Evolutionary conservation across 2,797 vertebrate species (phyloP).

Genomic region (Octomys mimax): DNA sequence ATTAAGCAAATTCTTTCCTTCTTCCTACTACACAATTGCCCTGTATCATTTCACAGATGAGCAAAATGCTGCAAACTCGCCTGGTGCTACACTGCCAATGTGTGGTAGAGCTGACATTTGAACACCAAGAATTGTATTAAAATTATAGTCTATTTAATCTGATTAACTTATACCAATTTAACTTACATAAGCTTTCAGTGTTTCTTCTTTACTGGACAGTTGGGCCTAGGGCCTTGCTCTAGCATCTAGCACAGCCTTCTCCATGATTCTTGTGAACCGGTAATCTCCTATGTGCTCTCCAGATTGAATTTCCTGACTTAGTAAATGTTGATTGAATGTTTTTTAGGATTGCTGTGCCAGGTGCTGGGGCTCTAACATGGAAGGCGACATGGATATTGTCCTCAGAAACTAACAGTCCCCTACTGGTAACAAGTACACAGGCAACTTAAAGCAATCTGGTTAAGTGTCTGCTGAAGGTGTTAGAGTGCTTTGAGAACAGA

Average conservation of each 20-base stretch:
- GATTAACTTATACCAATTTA: not conserved
- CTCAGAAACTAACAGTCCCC: not conserved
- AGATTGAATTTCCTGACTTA: not conserved
- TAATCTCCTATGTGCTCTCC: not conserved
- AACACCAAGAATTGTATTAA: not conserved
- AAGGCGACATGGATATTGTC: not conserved
- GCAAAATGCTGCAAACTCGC: not conserved
- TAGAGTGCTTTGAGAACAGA: not conserved
- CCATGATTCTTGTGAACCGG: not conserved
- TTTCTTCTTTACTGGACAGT: not conserved
- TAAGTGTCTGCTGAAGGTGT: not conserved
- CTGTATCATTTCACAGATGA: not conserved
- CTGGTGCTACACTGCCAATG: not conserved
- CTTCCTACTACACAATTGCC: not conserved
- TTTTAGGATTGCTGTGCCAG: not conserved
- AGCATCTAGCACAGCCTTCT: not conserved
- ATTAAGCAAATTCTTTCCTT: not conserved
- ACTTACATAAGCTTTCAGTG: not conserved
- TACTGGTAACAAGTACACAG: not conserved
- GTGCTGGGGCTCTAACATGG: not conserved
- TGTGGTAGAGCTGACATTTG: not conserved
- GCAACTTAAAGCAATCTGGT: not conserved
- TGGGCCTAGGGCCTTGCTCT: not conserved
- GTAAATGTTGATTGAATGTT: not conserved
- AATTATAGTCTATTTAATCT: not conserved